Evolutionary conservation across 2,888 invertebrate genomes (phyloP), one percentile per base, ranked within the genome.

Genomic region (Dolomedes plantarius): DNA sequence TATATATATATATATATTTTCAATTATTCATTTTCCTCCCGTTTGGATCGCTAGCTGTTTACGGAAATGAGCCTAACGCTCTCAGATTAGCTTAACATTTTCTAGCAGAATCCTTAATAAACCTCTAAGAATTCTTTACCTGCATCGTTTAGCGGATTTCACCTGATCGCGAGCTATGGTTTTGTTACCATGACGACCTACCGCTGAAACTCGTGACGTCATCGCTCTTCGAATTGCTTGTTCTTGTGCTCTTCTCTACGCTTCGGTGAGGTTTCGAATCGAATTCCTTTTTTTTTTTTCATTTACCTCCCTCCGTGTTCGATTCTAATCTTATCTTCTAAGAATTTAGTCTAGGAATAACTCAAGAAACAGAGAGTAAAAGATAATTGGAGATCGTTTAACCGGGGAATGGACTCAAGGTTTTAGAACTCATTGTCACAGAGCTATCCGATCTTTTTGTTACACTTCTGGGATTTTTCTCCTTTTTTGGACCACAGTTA

Each of bases 141-240:
- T 23, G 56, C 56, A 23, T 56, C 56, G 56, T 56, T 56, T 56
- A 56, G 23, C 56, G 19, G 56, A 56, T 56, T 56, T 56, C 23
- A 56, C 56, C 19, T 56, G 23, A 56, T 56, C 56, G 23, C 46
- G 16, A 46, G 16, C 46, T 16, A 23, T 56, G 16, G 23, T 23
- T 56, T 23, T 23, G 56, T 56, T 56, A 5, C 56, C 56, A 56
- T 56, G 56, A 23, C 56, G 23, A 56, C 46, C 56, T 3, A 5
- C 56, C 23, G 56, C 56, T 56, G 23, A 16, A 56, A 56, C 56
- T 1, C 16, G 56, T 56, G 56, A 56, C 56, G 56, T 56, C 56
- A 56, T 23, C 56, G 56, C 19, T 23, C 56, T 23, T 23, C 56
- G 23, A 56, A 23, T 56, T 56, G 56, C 56, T 56, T 56, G 46